Evolutionary conservation across 2,113 vertebrate genomes (phyloP).

Genomic region (Polyodon spathula): DNA sequence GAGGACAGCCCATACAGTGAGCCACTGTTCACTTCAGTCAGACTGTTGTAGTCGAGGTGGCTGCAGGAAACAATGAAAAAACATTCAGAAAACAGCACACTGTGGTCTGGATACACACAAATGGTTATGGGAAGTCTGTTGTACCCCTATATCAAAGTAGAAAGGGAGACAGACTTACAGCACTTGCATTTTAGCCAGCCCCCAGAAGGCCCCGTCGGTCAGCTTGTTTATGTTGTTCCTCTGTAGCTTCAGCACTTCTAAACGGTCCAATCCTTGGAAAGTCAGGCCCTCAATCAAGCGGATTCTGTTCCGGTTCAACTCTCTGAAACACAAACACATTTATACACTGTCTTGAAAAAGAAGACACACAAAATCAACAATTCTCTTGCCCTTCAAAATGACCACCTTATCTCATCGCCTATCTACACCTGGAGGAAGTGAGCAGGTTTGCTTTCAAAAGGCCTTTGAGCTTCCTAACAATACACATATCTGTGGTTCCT

Average conservation of each 20-base stretch:
- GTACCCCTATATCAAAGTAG: no score
- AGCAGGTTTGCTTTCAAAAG: slow-evolving; percentile 27
- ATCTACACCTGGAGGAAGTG: slow-evolving; percentile 19
- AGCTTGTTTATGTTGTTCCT: slow-evolving; percentile 92
- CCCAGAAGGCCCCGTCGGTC: slow-evolving; percentile 92
- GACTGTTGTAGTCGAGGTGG: slow-evolving; percentile 85
- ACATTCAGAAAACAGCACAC: not conserved
- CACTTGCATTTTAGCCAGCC: slow-evolving; percentile 81
- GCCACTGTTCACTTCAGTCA: slow-evolving; percentile 89
- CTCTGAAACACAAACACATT: slow-evolving; percentile 53
- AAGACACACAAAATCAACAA: slow-evolving; percentile 13
- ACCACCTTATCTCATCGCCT: slow-evolving; percentile 6
- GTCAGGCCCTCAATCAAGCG: slow-evolving; percentile 90
- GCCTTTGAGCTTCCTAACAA: slow-evolving; percentile 23
- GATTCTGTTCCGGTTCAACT: slow-evolving; percentile 89
- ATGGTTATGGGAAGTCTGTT: no score
- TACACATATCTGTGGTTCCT: slow-evolving; percentile 33
- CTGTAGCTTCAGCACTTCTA: slow-evolving; percentile 90
- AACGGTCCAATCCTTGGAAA: slow-evolving; percentile 81
- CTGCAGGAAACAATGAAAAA: slow-evolving; percentile 41
- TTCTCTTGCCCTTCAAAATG: slow-evolving; percentile 1
- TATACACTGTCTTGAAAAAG: slow-evolving; percentile 23
- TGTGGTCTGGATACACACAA: not conserved
- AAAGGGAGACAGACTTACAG: slow-evolving; percentile 77
- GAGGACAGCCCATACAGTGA: slow-evolving; percentile 86